Conservation (phyloP, 1,140 invertebrate species). For the Drosophila sucinea region DNA sequence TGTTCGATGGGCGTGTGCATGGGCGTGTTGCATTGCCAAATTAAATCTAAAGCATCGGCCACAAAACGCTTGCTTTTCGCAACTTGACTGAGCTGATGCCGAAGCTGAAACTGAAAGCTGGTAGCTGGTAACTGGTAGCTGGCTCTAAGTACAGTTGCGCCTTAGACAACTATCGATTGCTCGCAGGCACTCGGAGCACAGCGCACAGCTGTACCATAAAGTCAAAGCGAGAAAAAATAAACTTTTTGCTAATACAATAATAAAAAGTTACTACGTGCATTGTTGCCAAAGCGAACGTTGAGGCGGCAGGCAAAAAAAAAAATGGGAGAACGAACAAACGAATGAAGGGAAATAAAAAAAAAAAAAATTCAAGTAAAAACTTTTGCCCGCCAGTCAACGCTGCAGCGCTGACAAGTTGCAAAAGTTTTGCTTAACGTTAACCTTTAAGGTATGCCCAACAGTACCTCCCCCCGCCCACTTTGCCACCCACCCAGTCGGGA, state of each 20-base stretch:
- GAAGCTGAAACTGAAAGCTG: slow-evolving; percentile 13
- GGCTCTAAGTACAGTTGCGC: slow-evolving; percentile 48
- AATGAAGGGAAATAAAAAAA: slow-evolving; percentile 41
- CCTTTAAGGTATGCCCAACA: slow-evolving; percentile 58
- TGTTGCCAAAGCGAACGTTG: slow-evolving; percentile 45
- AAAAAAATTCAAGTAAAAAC: slow-evolving; percentile 67
- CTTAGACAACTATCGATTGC: slow-evolving; percentile 57
- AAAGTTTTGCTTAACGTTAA: slow-evolving; percentile 62
- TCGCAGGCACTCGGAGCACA: slow-evolving; percentile 13
- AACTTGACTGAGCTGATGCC: neutral
- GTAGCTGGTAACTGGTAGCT: neutral
- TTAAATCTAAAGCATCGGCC: slow-evolving; percentile 53
- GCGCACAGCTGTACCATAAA: slow-evolving; percentile 46
- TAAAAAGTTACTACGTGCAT: slow-evolving; percentile 75
- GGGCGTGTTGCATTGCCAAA: slow-evolving; percentile 39
- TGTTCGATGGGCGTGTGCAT: slow-evolving; percentile 29
- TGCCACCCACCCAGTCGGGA: neutral
- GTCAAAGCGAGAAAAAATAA: slow-evolving; percentile 65
- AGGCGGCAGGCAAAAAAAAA: neutral
- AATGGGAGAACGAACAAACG: neutral
- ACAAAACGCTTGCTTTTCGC: slow-evolving; percentile 45
- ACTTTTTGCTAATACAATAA: slow-evolving; percentile 77
- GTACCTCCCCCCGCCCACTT: neutral
- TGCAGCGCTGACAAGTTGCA: slow-evolving; percentile 59
- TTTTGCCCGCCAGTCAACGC: slow-evolving; percentile 39